Evolutionary conservation across 2,888 invertebrate species (phyloP).

Genomic region (Sinelater perroti): DNA sequence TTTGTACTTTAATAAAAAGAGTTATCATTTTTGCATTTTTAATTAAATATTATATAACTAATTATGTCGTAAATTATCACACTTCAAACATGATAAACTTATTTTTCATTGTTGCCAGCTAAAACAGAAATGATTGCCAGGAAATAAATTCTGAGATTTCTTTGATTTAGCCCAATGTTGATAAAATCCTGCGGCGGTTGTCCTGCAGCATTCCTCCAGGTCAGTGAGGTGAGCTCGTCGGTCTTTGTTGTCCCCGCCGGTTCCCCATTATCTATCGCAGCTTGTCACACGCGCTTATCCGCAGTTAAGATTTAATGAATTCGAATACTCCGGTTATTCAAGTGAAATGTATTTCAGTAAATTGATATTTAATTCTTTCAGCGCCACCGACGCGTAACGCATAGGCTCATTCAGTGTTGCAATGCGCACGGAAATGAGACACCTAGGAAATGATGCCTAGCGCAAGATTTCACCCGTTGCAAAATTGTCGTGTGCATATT

Average conservation of each 20-base stretch:
- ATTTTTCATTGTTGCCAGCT: no score
- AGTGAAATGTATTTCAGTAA: conserved; percentile 54
- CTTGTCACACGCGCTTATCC: conserved; percentile 48
- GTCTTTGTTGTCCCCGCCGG: conserved; percentile 44
- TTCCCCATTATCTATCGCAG: conserved; percentile 44
- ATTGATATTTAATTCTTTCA: conserved; percentile 54
- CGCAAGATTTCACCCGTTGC: no score
- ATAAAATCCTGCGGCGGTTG: no score
- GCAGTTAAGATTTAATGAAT: conserved; percentile 54
- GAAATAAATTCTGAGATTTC: neutral
- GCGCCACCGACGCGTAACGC: conserved; percentile 9
- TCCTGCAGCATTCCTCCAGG: conserved; percentile 54
- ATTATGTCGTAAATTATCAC: no score
- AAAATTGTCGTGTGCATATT: no score
- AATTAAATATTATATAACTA: no score
- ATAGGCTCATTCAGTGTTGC: conserved; percentile 33
- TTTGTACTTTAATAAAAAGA: no score
- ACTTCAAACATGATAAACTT: no score
- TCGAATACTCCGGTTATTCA: conserved; percentile 52
- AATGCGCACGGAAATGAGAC: conserved; percentile 46
- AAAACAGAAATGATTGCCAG: no score
- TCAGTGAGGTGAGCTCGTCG: conserved; percentile 49
- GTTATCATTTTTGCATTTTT: no score
- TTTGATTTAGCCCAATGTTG: no score
- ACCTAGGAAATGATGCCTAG: no score